Conservation (phyloP, 2,113 vertebrate genomes). For the Dipodomys stephensi region DNA sequence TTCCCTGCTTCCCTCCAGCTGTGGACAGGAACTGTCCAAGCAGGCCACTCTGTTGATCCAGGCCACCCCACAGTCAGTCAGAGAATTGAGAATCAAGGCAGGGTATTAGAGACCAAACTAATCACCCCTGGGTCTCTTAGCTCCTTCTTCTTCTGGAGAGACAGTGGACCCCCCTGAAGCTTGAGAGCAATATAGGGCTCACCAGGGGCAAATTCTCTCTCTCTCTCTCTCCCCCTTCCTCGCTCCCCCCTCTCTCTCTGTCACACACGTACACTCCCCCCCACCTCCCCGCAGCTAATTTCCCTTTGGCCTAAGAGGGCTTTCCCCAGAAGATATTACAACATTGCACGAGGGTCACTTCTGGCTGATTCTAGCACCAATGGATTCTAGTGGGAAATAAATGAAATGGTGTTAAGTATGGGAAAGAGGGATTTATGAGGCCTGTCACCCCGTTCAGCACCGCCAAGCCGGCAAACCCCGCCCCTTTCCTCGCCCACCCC, state of each 20-base stretch:
- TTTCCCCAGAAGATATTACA: neutral
- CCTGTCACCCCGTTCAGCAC: conserved; percentile 56
- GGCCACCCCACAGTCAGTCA: neutral
- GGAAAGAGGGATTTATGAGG: conserved; percentile 75
- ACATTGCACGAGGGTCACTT: conserved; percentile 40
- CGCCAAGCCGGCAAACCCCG: conserved; percentile 32
- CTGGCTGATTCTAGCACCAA: conserved; percentile 56
- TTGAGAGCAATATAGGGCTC: neutral
- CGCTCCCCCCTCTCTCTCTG: too few relatives aligned
- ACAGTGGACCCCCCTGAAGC: neutral
- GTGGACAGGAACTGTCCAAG: neutral
- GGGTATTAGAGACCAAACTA: neutral
- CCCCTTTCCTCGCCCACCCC: conserved; percentile 58
- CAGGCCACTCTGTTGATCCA: neutral
- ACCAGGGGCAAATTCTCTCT: neutral
- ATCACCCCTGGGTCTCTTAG: neutral
- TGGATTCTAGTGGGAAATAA: conserved; percentile 62
- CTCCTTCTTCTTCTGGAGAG: neutral
- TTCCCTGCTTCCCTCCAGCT: neutral
- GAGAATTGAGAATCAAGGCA: neutral
- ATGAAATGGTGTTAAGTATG: conserved; percentile 71
- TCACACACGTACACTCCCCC: neutral
- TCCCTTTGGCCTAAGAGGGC: neutral
- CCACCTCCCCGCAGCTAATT: neutral
- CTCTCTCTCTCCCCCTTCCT: too few relatives aligned